Evolutionary conservation across 1,140 invertebrate genomes (phyloP).

Genomic region (Dolichoris vasculosae): DNA sequence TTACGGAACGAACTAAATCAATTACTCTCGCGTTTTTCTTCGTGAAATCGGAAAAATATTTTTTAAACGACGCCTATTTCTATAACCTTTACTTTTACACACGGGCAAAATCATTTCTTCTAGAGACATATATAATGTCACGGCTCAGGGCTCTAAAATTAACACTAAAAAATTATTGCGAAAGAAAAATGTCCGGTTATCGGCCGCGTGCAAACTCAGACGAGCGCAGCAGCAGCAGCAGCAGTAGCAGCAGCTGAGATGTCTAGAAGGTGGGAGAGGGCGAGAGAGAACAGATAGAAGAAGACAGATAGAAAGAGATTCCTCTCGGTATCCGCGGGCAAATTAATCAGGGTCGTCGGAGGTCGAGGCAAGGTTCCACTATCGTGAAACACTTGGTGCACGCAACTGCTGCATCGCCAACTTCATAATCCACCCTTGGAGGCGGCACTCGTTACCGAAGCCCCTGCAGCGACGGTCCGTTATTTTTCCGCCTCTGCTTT

Average conservation of each 20-base stretch:
- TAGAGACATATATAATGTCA: not conserved
- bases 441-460: not conserved
- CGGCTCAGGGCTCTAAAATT: not conserved
- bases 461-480: constrained; percentile 3
- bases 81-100: not conserved
- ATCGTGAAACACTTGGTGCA: constrained; percentile 50
- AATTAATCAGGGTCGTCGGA: constrained; percentile 47
- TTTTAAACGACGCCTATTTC: no score
- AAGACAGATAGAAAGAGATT: not conserved
- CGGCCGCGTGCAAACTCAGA: not conserved
- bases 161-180: constrained; percentile 4
- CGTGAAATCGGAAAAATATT: not conserved
- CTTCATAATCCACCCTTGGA: constrained; percentile 47
- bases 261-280: not conserved
- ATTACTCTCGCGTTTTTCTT: no score
- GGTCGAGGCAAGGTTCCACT: constrained; percentile 12
- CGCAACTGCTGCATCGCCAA: constrained; percentile 38
- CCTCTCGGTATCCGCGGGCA: not conserved
- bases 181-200: constrained; percentile 4
- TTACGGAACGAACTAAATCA: not conserved
- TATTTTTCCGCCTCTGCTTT: constrained; percentile 27
- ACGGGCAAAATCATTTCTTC: not conserved
- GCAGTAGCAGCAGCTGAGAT: not conserved
- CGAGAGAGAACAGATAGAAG: not conserved
- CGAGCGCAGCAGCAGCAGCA: not conserved